Conservation (phyloP, 2,113 vertebrate species). For the Myxocyprinus asiaticus region DNA sequence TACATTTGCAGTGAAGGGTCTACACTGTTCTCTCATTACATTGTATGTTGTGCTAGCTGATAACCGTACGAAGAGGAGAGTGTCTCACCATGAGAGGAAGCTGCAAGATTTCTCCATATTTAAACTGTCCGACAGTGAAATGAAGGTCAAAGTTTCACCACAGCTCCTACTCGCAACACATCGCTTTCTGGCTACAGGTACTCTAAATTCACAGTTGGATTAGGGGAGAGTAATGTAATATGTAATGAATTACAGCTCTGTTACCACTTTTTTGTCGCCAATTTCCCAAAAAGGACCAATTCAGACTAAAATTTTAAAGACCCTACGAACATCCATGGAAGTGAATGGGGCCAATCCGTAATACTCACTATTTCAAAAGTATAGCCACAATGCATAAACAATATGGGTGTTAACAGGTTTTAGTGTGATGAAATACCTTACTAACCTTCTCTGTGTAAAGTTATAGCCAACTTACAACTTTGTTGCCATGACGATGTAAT, state of each 20-base stretch:
- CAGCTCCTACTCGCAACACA: slow-evolving; percentile 94
- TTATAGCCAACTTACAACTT: too few species aligned
- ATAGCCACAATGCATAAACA: too few species aligned
- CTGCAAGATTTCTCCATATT: slow-evolving; percentile 95
- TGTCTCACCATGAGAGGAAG: slow-evolving; percentile 89
- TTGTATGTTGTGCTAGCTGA: slow-evolving; percentile 76
- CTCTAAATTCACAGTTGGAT: not conserved
- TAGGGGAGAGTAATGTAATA: not conserved
- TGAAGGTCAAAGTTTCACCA: slow-evolving; percentile 91
- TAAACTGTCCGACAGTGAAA: slow-evolving; percentile 87
- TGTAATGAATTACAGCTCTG: not conserved
- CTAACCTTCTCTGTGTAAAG: too few species aligned
- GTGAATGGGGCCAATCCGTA: too few species aligned
- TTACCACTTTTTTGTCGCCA: not conserved
- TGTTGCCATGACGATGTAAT: too few species aligned
- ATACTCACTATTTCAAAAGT: too few species aligned
- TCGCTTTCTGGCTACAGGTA: slow-evolving; percentile 96
- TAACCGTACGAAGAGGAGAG: slow-evolving; percentile 88
- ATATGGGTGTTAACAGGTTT: too few species aligned
- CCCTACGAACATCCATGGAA: not conserved
- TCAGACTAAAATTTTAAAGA: not conserved
- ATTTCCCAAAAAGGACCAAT: not conserved
- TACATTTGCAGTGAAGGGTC: not conserved
- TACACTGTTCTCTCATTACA: slow-evolving; percentile 20
- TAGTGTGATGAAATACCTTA: too few species aligned